Evolutionary conservation across 2,113 vertebrate genomes (phyloP).

Genomic region (Prochilodus magdalenae): DNA sequence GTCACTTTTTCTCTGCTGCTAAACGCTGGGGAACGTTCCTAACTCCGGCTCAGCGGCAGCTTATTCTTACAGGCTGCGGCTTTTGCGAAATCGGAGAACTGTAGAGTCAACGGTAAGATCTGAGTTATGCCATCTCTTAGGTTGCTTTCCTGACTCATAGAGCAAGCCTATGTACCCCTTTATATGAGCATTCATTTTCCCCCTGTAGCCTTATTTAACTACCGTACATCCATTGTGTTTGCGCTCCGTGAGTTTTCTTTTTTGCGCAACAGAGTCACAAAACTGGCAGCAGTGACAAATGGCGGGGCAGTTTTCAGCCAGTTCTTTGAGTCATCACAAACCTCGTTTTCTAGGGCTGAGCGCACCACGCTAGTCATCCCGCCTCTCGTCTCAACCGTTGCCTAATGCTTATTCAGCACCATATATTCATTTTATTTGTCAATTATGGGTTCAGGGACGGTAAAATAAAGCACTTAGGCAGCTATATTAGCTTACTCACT

Average conservation of each 20-base stretch:
- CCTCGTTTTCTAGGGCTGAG: neutral
- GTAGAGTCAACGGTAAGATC: neutral
- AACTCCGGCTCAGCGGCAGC: neutral
- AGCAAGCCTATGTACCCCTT: neutral
- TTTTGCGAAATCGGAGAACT: neutral
- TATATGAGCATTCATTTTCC: neutral
- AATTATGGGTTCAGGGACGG: conserved; percentile 57
- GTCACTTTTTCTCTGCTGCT: conserved; percentile 26
- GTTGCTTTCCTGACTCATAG: neutral
- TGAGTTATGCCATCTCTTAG: neutral
- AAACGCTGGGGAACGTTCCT: conserved; percentile 32
- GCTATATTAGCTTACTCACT: conserved; percentile 49
- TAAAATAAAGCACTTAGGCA: conserved; percentile 52
- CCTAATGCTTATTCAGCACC: conserved; percentile 60
- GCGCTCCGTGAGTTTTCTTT: conserved; percentile 1
- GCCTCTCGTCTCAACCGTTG: conserved; percentile 40
- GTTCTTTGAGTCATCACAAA: conserved; percentile 46
- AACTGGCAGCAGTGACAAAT: conserved; percentile 33
- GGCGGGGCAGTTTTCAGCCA: conserved; percentile 23
- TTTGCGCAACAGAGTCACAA: conserved; percentile 20
- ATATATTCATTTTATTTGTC: conserved; percentile 67
- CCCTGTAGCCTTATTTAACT: conserved; percentile 17
- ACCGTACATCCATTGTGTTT: conserved; percentile 20
- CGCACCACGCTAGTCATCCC: conserved; percentile 43
- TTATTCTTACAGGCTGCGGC: neutral